phyloP scores from a whole-genome alignment of 2,113 vertebrate genomes.

The Dascyllus trimaculatus region DNA sequence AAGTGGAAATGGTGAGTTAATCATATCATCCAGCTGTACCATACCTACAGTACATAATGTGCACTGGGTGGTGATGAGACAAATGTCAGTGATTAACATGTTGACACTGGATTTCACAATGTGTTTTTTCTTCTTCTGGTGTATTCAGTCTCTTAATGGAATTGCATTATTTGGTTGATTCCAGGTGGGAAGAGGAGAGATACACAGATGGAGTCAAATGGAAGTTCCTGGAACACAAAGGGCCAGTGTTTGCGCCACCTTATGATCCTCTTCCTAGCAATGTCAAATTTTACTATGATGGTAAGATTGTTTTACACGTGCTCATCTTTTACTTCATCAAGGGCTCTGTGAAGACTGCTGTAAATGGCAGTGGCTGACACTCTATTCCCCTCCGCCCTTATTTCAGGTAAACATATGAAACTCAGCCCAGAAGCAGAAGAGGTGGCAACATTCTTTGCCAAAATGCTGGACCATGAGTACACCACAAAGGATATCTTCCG shows the following conservation, averaged over 20 bases:
- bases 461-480: conserved; percentile 99
- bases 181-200: conserved; percentile 98
- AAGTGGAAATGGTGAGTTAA: conserved; percentile 98
- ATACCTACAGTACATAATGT: neutral
- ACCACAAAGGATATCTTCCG: conserved; percentile 98
- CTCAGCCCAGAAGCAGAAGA: conserved; percentile 95
- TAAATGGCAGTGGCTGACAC: neutral
- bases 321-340: neutral
- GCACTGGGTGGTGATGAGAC: neutral
- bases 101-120: neutral
- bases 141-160: neutral
- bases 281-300: conserved; percentile 97
- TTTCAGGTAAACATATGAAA: conserved; percentile 93
- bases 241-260: conserved; percentile 96
- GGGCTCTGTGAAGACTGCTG: rapidly evolving
- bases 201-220: conserved; percentile 96
- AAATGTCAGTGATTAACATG: no score
- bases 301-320: conserved; percentile 75
- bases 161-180: conserved; percentile 37
- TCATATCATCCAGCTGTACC: neutral
- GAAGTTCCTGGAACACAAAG: conserved; percentile 99
- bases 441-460: conserved; percentile 97
- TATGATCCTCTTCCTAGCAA: conserved; percentile 94
- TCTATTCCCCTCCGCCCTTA: neutral
- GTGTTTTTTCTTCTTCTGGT: neutral